Percentiles rank a stretch among this genome's conserved stretches.
phyloP scores from a whole-genome alignment of 2,113 vertebrate species.

The Hyperoodon ampullatus region DNA sequence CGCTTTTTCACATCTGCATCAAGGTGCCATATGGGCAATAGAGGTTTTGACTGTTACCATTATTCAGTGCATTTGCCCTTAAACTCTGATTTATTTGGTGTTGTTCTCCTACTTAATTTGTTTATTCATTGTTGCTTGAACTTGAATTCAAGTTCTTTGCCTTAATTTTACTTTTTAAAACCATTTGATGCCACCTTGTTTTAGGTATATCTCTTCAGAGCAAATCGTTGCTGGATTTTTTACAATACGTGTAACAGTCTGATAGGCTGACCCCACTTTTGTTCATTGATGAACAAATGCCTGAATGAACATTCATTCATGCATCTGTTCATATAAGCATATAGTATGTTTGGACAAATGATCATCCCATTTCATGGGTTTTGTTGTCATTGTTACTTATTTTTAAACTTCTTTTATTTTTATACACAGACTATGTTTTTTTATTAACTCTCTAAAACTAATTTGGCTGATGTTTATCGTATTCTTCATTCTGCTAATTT shows the following conservation, averaged over 20 bases:
- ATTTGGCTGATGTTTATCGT: neutral
- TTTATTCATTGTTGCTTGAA: neutral
- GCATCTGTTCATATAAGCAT: too few species aligned
- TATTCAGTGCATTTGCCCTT: neutral
- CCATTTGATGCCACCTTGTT: neutral
- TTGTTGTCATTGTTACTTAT: neutral
- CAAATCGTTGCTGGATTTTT: neutral
- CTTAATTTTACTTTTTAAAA: neutral
- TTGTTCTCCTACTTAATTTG: neutral
- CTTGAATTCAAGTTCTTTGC: neutral
- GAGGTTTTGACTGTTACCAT: neutral
- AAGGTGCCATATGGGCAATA: neutral
- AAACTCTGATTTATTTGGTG: neutral
- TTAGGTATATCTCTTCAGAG: neutral
- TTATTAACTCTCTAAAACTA: neutral
- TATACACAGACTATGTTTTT: neutral
- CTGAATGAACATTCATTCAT: too few species aligned
- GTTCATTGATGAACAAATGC: too few species aligned
- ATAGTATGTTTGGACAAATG: neutral
- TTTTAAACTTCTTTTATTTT: neutral
- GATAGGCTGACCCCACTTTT: neutral
- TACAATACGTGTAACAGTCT: neutral
- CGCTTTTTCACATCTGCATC: neutral
- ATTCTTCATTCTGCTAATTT: neutral
- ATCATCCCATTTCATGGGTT: neutral